Base-by-base conservation (phyloP, 2,797 vertebrate species). In the Myripristis murdjan region DNA sequence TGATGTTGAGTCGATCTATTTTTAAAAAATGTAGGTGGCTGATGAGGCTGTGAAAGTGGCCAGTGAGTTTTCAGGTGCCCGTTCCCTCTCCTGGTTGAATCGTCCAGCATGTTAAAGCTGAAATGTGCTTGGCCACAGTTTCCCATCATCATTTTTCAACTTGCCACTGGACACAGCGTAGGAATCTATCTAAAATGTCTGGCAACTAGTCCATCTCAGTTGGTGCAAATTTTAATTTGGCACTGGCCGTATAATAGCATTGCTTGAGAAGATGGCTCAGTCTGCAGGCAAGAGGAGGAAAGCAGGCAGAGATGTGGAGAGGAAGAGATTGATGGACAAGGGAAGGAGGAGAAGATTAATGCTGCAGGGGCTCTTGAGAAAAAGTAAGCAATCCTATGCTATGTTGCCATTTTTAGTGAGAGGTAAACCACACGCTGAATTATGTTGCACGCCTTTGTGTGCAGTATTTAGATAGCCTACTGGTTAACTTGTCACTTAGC, bases 141-240 rank as follows among this genome's bases (percentile, higher is more conserved):
- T 64, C n/a, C 63, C 2, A 47, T 55, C 0, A 20, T 64, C 2
- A 20, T 73, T 76, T 60, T 52, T 62, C 62, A 53, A 39, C 20
- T 26, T 64, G 57, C 33, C 52, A 44, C 22, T 46, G 18, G 6
- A 10, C 74, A 74, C 64, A 77, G 59, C 58, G 41, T 26, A 35
- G 64, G 8, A 77, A 48, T 52, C 11, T 43, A 43, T 58, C 23
- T 53, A 11, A 39, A 62, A 60, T 0, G 14, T 14, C 58, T 62
- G 52, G 37, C 23, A 28, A 53, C 61, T 57, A n/a, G 16, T 46
- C 41, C 39, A 18, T 64, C 56, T 84, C 58, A 75, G 55, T 52
- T 35, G 37, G 22, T 74, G 63, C 41, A 61, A 63, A 39, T 83
- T 89, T 79, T 64, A 46, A 79, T 81, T 89, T 82, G 76, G 69